phyloP scores from a whole-genome alignment of 35 echinoderm and acorn worm genomes.

The Lytechinus pictus region DNA sequence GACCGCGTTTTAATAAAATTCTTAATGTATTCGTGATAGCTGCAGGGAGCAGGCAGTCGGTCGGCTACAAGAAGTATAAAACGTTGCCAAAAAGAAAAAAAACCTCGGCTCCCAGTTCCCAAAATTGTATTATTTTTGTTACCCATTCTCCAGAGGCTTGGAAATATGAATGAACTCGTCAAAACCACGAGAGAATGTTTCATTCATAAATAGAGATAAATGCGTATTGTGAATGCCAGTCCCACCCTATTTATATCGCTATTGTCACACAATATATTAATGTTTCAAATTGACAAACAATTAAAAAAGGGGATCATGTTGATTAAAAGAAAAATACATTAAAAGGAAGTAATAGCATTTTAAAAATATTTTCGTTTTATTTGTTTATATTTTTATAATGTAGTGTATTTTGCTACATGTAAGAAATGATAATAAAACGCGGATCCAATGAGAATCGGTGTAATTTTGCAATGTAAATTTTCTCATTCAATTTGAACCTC shows the following conservation, averaged over 20 bases:
- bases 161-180: not conserved
- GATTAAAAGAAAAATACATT: not conserved
- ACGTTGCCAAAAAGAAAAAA: not conserved
- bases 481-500: no score
- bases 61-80: conserved; percentile 6
- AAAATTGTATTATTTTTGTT: not conserved
- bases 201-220: not conserved
- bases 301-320: not conserved
- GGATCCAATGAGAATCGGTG: no score
- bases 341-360: no score
- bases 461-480: no score
- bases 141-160: not conserved
- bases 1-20: conserved; percentile 51
- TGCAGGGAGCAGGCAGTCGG: not conserved
- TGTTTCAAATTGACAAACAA: no score
- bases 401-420: no score
- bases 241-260: not conserved
- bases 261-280: not conserved
- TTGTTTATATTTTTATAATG: no score
- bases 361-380: no score
- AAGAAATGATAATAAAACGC: no score
- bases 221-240: not conserved
- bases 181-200: not conserved
- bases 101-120: not conserved
- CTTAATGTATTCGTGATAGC: conserved; percentile 48